These are phyloP conservation scores for Hemicordylus capensis DNA, from an alignment of 2,113 vertebrate genomes.

Conservation along the genomic window DNA sequence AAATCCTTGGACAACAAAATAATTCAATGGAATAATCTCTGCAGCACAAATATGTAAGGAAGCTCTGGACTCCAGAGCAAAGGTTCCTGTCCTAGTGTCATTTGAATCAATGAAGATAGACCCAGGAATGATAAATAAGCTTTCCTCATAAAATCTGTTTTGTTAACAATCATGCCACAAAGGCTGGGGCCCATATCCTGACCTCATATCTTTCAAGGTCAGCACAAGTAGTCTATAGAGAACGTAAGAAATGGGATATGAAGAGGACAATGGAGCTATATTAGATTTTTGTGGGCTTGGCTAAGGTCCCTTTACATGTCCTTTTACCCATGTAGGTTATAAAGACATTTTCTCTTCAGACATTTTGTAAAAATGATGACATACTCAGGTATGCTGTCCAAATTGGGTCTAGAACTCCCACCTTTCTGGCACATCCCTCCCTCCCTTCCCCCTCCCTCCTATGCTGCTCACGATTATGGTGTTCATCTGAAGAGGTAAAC, in stretches of 20 bases:
- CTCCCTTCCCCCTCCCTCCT: too few species aligned
- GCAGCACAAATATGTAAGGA: neutral
- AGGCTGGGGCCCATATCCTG: neutral
- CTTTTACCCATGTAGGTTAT: neutral
- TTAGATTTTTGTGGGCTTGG: neutral
- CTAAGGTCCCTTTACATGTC: neutral
- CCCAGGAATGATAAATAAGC: neutral
- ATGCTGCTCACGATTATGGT: too few species aligned
- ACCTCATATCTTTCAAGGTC: neutral
- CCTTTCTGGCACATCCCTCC: too few species aligned
- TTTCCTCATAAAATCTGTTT: neutral
- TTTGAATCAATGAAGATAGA: neutral
- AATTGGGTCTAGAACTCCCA: too few species aligned
- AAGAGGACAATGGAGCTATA: neutral
- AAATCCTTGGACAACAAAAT: too few species aligned
- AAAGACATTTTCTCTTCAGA: too few species aligned
- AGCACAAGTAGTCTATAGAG: neutral
- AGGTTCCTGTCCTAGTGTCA: neutral
- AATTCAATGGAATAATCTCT: too few species aligned
- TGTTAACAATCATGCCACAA: too few species aligned
- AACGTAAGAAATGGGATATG: neutral
- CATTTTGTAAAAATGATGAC: too few species aligned
- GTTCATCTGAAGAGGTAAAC: too few species aligned
- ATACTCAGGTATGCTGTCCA: too few species aligned
- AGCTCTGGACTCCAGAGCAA: neutral